A percentile compares a stretch with the other conserved stretches of the same genome.
Conservation (phyloP, 2,113 vertebrate species). For the Elanus axillaris region DNA sequence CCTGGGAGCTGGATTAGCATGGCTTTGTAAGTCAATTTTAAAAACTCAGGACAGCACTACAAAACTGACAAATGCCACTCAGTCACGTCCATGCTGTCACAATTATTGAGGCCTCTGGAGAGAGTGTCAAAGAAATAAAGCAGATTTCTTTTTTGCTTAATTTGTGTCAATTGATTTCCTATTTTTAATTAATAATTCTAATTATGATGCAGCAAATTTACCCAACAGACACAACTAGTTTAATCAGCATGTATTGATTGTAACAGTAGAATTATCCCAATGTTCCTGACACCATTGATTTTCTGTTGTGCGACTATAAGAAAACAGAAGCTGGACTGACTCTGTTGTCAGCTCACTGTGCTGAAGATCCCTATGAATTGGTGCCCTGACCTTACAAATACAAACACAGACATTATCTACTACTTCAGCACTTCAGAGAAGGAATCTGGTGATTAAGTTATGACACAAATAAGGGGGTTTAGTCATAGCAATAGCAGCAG, state of each 20-base stretch:
- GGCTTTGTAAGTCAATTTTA: background rate
- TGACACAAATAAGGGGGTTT: constrained; percentile 17
- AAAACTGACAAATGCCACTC: constrained; percentile 30
- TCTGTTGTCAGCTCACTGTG: constrained; percentile 16
- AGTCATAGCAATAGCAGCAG: background rate
- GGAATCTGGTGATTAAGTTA: background rate
- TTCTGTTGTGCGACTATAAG: constrained; percentile 71
- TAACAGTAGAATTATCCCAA: constrained; percentile 76
- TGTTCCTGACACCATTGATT: constrained; percentile 84
- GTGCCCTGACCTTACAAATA: constrained; percentile 34
- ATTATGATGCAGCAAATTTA: constrained; percentile 96
- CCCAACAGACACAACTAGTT: constrained; percentile 80
- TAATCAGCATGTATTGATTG: constrained; percentile 81
- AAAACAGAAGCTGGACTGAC: constrained; percentile 62
- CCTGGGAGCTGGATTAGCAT: background rate
- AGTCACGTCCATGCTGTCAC: constrained; percentile 41
- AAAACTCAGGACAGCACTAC: constrained; percentile 11
- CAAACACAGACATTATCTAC: constrained; percentile 29
- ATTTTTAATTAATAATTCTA: constrained; percentile 99
- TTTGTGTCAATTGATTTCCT: constrained; percentile 98
- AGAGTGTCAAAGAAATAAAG: constrained; percentile 84
- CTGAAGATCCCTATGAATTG: constrained; percentile 31
- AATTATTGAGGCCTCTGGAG: constrained; percentile 60
- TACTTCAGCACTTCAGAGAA: background rate
- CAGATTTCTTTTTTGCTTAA: constrained; percentile 80